Base-by-base conservation (phyloP, 2,113 vertebrate species). In the Alces alces region DNA sequence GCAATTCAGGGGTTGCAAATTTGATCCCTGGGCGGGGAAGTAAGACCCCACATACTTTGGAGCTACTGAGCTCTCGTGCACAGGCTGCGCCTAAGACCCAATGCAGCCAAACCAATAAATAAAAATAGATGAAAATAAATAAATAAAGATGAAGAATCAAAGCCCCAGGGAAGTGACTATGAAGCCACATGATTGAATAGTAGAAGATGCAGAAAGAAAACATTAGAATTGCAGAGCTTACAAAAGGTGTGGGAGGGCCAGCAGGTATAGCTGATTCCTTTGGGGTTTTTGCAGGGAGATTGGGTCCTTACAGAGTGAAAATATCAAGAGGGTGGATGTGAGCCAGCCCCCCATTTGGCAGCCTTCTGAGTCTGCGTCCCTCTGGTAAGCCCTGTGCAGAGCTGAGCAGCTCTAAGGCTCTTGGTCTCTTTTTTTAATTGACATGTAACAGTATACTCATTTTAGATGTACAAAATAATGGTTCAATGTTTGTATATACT, bases 351-450 rank as follows among this genome's bases (percentile, higher is more conserved):
- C 52, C 17, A 27, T 1, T 0, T 15, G 86, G 60, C 52, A 87
- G 55, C 83, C 87, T 36, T 45, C 85, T 39, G 57, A 86, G 27
- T 97, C 73, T 57, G 25, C 16, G 27, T 54, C 57, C 21, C 21
- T 61, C 66, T 86, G 55, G 52, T 39, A 28, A 94, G 76, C 39
- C 55, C 76, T 13, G 17, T 58, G 76, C 17, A 58, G 88, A 73
- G 82, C 52, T 76, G 97, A 91, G 78, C 1, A 0, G 43, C 6
- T 92, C 50, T 93, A 87, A 98, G 83, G 83, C 96, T 93, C 96
- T 14, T 83, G 61, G 86, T 91, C 58, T 96, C 83, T 39, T 64
- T 33, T 33, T 52, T 54, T n/a, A 78, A 79, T 91, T 61, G 52
- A 57, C 30, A 61, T 58, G 2, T 54, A 70, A 19, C 86, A 39